Base-by-base conservation (phyloP, 1,140 invertebrate species). In the Hyles vespertilio region DNA sequence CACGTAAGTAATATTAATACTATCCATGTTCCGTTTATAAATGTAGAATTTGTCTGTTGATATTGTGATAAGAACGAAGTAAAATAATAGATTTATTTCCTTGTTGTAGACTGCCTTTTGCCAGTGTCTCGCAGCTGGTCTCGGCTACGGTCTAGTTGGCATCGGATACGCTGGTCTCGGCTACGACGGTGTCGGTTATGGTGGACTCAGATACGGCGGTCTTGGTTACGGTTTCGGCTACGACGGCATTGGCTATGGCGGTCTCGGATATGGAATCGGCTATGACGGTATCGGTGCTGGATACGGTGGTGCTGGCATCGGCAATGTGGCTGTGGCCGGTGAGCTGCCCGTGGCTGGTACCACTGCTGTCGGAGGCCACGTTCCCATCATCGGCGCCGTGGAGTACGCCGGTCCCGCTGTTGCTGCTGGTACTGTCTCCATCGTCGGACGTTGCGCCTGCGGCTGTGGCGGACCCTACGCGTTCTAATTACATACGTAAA, bases 321-420 rank as follows among this genome's bases (percentile, higher is more conserved):
- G 54, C n/a, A 51, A 58, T 1, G 36, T 70, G 3, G 59, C 44
- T 3, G 66, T 65, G 9, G 56, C 45, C 36, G 63, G 62, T 54
- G 64, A 66, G 12, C 54, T 67, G 44, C 55, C 55, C 45, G 69
- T 59, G 9, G 44, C 12, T 9, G 69, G 69, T 55, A 58, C 47
- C 45, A 60, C 69, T 11, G 12, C 45, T 32, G 59, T 70, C 33
- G 51, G 11, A 12, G 64, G 68, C 11, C 59, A 61, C 10, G 61
- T 70, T 9, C 68, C 68, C 40, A 63, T 65, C 44, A 50, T 63
- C 12, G 69, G 69, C 34, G 61, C 59, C 10, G 69, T 70, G n/a
- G 33, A 22, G 11, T 67, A 65, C 56, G 54, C 48, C 11, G 69
- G 67, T 7, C 32, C n/a, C 7, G 51, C 63, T n/a, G 47, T 51